Conservation (phyloP, 23 tunicate species). For the Phallusia fumigata region DNA sequence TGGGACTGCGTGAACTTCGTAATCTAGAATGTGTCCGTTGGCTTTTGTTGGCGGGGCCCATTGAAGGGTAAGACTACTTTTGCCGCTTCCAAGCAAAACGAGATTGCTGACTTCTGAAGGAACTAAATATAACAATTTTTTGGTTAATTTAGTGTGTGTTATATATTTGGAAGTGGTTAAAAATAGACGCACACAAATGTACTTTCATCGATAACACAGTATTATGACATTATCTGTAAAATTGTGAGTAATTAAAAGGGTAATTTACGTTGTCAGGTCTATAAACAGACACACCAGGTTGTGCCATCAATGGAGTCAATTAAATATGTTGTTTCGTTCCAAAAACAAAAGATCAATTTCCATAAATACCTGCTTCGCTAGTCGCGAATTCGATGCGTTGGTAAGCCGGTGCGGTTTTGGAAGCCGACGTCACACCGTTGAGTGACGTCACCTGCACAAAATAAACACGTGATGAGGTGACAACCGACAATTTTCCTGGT, state of each 20-base stretch:
- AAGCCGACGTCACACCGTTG: conserved; percentile 52
- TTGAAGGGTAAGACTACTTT: conserved; percentile 23
- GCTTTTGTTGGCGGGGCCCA: conserved; percentile 31
- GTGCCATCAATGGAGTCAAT: no score
- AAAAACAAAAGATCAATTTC: background rate
- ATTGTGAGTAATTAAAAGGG: background rate
- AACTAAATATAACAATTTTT: conserved; percentile 9
- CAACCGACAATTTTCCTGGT: no score
- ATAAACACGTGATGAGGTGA: background rate
- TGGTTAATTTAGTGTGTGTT: no score
- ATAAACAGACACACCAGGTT: no score
- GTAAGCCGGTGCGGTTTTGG: conserved; percentile 21
- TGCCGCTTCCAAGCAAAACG: background rate
- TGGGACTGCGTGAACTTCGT: conserved; percentile 41
- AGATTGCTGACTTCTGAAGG: conserved; percentile 34
- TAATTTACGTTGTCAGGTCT: no score
- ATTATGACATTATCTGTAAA: background rate
- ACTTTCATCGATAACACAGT: background rate
- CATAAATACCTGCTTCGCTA: conserved; percentile 31
- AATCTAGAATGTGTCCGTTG: conserved; percentile 15
- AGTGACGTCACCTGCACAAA: conserved; percentile 54
- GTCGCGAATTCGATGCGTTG: conserved; percentile 39
- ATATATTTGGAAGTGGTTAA: no score
- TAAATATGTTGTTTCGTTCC: background rate
- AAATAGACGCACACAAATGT: no score